Conservation (phyloP, 2,113 vertebrate genomes). For the Plectropomus leopardus region DNA sequence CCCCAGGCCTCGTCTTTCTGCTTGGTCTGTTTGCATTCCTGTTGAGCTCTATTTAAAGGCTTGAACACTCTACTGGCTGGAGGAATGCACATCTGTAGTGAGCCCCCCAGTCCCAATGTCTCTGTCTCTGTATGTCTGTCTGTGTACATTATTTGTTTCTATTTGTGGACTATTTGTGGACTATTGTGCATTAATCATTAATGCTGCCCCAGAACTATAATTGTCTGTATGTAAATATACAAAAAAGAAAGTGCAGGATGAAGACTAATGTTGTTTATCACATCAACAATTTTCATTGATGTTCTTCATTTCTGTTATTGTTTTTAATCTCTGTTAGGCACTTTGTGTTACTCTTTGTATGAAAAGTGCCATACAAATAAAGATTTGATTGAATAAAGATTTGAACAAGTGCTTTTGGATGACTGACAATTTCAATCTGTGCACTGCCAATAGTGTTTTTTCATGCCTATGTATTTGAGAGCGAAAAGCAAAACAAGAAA, state of each 20-base stretch:
- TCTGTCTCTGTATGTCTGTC: conserved; percentile 3
- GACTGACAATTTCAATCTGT: conserved; percentile 42
- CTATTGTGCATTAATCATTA: conserved; percentile 6
- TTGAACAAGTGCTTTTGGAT: conserved; percentile 55
- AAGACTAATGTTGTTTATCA: conserved; percentile 50
- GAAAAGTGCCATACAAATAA: no score
- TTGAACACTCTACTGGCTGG: conserved; percentile 55
- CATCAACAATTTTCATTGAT: no score
- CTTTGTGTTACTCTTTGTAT: no score
- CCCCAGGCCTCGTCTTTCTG: conserved; percentile 57
- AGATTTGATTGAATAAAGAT: no score
- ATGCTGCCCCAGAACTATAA: conserved; percentile 12
- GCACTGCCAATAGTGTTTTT: conserved; percentile 30
- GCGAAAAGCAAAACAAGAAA: conserved; percentile 1
- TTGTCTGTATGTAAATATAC: conserved; percentile 35
- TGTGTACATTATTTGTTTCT: conserved; percentile 20
- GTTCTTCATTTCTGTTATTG: no score
- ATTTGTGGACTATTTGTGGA: neutral
- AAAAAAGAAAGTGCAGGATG: conserved; percentile 26
- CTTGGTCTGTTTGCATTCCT: conserved; percentile 77
- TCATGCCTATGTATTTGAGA: neutral
- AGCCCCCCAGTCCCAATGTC: conserved; percentile 51
- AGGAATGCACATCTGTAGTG: conserved; percentile 80
- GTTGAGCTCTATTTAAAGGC: conserved; percentile 74
- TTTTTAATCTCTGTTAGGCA: no score